Conservation (phyloP, 2,888 invertebrate species). For the Ecliptopera silaceata region DNA sequence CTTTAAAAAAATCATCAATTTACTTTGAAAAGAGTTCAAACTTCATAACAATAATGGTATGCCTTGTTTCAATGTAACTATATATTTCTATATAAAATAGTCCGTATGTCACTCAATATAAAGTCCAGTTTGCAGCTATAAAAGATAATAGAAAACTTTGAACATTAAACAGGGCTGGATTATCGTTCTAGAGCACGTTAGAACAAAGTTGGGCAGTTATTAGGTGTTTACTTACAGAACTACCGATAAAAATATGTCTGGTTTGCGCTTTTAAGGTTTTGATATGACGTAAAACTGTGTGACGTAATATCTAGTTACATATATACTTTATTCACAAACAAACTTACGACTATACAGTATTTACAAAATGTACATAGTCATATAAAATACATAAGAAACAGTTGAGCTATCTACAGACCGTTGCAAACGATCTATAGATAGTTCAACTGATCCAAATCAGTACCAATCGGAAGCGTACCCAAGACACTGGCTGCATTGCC, state of each 20-base stretch:
- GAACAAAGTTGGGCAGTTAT: conserved; percentile 22
- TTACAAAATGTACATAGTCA: too few species aligned
- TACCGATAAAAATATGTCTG: conserved; percentile 24
- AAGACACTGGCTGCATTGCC: too few species aligned
- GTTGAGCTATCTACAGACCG: too few species aligned
- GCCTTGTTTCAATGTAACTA: background rate
- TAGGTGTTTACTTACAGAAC: conserved; percentile 24
- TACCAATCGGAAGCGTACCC: too few species aligned
- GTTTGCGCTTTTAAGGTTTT: conserved; percentile 10
- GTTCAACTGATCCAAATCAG: too few species aligned
- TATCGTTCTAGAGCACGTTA: conserved; percentile 1
- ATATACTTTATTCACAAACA: background rate
- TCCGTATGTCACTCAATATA: background rate
- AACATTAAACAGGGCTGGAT: conserved; percentile 18
- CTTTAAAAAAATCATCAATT: background rate
- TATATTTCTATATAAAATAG: background rate
- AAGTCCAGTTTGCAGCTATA: conserved; percentile 1
- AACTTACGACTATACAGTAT: too few species aligned
- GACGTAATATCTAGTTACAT: background rate
- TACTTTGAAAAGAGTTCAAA: background rate
- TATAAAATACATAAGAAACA: too few species aligned
- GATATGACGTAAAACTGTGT: conserved; percentile 9
- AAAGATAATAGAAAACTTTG: conserved; percentile 9
- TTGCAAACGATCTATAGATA: too few species aligned
- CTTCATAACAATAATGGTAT: background rate